phyloP scores from a whole-genome alignment of 2,797 vertebrate species.

The Holocentrus rufus region DNA sequence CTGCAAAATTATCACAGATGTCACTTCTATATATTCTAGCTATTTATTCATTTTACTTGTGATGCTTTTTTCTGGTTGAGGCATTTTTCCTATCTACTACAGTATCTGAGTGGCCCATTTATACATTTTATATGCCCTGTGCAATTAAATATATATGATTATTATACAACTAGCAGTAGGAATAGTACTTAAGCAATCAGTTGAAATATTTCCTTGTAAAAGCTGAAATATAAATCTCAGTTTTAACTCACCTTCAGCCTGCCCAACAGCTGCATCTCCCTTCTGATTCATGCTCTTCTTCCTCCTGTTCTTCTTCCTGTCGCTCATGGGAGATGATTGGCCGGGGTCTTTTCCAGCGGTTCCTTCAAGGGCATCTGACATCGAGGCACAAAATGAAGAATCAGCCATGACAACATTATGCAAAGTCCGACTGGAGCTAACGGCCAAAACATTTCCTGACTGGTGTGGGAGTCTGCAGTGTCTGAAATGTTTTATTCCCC shows the following conservation, averaged over 20 bases:
- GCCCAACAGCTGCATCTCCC: conserved; percentile 88
- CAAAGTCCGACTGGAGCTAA: not conserved
- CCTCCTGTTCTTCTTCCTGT: conserved; percentile 93
- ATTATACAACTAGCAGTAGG: too few species aligned
- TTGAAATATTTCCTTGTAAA: not conserved
- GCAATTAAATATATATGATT: too few species aligned
- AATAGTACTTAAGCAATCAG: too few species aligned
- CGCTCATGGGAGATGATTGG: conserved; percentile 89
- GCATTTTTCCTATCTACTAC: too few species aligned
- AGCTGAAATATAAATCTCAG: not conserved
- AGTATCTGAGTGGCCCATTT: too few species aligned
- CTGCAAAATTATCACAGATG: too few species aligned
- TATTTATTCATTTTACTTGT: too few species aligned
- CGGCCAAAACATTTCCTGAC: not conserved
- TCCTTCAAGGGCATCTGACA: conserved; percentile 80
- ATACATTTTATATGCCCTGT: too few species aligned
- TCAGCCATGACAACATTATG: not conserved
- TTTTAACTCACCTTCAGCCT: conserved; percentile 89
- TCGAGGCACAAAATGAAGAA: not conserved
- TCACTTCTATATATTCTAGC: too few species aligned
- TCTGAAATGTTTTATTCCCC: not conserved
- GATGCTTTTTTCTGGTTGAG: too few species aligned
- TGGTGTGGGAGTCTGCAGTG: too few species aligned
- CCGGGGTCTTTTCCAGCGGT: conserved; percentile 84
- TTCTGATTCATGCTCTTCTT: conserved; percentile 95